A percentile compares a stretch with the other conserved stretches of the same genome.
These are phyloP conservation scores for Penaeus japonicus DNA, from an alignment of 1,140 invertebrate species.

Conservation along the genomic window DNA sequence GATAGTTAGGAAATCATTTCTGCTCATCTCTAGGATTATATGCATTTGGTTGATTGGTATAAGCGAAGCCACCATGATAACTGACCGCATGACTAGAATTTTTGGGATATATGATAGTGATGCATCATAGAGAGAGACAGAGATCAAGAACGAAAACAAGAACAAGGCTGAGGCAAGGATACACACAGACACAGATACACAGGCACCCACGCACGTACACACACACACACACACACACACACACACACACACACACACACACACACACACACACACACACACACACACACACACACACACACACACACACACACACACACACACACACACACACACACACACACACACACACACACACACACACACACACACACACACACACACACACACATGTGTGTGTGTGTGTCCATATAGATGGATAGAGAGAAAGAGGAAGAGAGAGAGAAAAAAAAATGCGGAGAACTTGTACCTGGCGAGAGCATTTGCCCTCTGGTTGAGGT, in stretches of 20 bases:
- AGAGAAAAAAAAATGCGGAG: too few species aligned
- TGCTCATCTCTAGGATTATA: too few species aligned
- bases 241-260: not conserved
- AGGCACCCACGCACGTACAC: not conserved
- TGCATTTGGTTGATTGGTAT: too few species aligned
- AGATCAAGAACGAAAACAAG: not conserved
- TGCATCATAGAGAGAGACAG: too few species aligned
- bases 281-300: not conserved
- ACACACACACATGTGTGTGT: not conserved
- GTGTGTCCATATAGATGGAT: not conserved
- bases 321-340: not conserved
- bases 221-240: not conserved
- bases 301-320: not conserved
- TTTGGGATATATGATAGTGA: too few species aligned
- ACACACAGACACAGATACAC: not conserved
- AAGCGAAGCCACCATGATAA: too few species aligned
- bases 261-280: not conserved
- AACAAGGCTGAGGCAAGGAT: not conserved
- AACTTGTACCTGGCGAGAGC: constrained; percentile 6
- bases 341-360: not conserved
- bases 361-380: not conserved
- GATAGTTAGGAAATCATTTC: too few species aligned
- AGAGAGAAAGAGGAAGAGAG: too few species aligned
- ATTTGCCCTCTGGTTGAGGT: constrained; percentile 24
- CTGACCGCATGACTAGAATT: too few species aligned